A percentile compares a stretch with the other conserved stretches of the same genome.
These are phyloP conservation scores for Aurelia aurita complex sp. Pacific DNA, from an alignment of 30 jellyfish, hydroid and myxozoan genomes.

Conservation along the genomic window DNA sequence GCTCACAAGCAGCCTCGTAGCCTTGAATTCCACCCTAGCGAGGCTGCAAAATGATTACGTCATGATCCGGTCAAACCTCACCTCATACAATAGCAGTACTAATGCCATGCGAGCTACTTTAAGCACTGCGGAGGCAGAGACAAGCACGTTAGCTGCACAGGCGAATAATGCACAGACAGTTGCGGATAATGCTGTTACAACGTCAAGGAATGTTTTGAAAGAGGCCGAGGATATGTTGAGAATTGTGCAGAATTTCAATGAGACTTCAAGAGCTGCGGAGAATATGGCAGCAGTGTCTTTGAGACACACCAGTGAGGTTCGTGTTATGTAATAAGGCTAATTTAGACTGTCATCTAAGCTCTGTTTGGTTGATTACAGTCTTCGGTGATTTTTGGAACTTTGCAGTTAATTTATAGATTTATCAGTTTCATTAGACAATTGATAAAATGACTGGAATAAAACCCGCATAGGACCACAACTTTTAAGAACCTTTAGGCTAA, in stretches of 20 bases:
- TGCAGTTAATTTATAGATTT: no score
- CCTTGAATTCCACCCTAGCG: slow-evolving; percentile 27
- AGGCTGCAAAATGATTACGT: background rate
- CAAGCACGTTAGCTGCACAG: slow-evolving; percentile 11
- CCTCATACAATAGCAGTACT: background rate
- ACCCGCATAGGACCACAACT: no score
- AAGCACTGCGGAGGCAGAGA: slow-evolving; percentile 3
- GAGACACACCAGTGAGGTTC: slow-evolving; percentile 48
- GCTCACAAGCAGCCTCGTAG: slow-evolving; percentile 17
- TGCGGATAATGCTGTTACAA: slow-evolving; percentile 36
- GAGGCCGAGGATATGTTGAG: slow-evolving; percentile 52
- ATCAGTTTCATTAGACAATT: no score
- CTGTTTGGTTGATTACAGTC: background rate
- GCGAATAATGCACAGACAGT: slow-evolving; percentile 27
- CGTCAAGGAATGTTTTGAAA: slow-evolving; percentile 17
- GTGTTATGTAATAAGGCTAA: background rate
- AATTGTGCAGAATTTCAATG: slow-evolving; percentile 50
- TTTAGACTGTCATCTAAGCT: background rate
- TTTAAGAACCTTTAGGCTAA: no score
- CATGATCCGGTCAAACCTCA: background rate
- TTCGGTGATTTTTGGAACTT: no score
- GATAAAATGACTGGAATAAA: no score
- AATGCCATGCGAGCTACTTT: background rate
- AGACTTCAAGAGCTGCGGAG: slow-evolving; percentile 43
- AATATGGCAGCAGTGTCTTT: slow-evolving; percentile 33